Percentiles rank a stretch among this genome's conserved stretches.
phyloP scores from a whole-genome alignment of 2,797 vertebrate species.

The Bothrops alternatus region DNA sequence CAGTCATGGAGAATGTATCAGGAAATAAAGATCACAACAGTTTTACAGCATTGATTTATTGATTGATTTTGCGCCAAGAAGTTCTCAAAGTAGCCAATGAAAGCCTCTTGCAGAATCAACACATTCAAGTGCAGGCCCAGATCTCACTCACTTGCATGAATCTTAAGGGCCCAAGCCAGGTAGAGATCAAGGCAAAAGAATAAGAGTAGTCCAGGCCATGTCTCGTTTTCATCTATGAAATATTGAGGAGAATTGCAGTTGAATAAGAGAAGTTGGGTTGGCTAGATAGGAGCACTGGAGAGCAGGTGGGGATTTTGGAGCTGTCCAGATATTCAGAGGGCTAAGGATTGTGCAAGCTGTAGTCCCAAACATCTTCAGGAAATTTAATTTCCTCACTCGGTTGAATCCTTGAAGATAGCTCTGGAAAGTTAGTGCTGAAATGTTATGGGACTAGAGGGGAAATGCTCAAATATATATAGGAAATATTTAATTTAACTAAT shows the following conservation, averaged over 20 bases:
- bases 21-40: background rate
- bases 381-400: background rate
- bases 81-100: background rate
- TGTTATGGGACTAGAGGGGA: background rate
- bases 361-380: background rate
- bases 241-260: background rate
- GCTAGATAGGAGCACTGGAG: background rate
- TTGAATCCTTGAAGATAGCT: background rate
- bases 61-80: background rate
- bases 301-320: background rate
- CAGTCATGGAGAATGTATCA: background rate
- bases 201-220: no score
- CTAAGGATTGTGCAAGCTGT: background rate
- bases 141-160: background rate
- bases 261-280: background rate
- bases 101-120: background rate
- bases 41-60: background rate
- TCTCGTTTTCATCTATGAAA: background rate
- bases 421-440: background rate
- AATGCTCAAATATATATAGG: background rate
- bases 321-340: background rate
- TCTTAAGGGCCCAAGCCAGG: background rate
- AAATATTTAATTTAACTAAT: background rate
- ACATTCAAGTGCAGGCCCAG: background rate
- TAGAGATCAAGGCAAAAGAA: background rate